Percentiles rank a stretch among this genome's conserved stretches.
phyloP scores from a whole-genome alignment of 2,888 invertebrate species.

The Gari tellinella region DNA sequence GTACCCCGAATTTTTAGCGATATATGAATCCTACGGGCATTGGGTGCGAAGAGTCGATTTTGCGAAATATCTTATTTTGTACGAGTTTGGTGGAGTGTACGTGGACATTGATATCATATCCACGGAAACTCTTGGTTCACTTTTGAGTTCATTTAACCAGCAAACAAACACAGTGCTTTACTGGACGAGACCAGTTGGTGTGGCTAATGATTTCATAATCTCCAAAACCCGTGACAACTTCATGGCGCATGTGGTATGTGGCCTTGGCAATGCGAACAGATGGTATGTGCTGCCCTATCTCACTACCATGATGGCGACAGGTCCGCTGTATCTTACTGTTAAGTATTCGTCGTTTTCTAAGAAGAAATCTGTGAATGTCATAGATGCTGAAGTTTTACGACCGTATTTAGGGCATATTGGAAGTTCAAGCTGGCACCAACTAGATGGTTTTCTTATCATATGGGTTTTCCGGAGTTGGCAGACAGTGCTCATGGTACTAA shows the following conservation, averaged over 20 bases:
- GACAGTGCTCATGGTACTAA: too few species aligned
- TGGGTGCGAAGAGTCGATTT: too few species aligned
- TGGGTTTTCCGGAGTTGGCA: too few species aligned
- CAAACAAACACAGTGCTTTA: slow-evolving; percentile 25
- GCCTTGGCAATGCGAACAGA: slow-evolving; percentile 27
- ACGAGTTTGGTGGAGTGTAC: too few species aligned
- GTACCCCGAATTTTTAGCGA: slow-evolving; percentile 19
- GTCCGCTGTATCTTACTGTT: slow-evolving; percentile 37
- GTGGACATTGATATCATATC: slow-evolving; percentile 36
- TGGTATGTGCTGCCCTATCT: too few species aligned
- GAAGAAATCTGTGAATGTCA: slow-evolving; percentile 13
- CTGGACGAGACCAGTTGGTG: slow-evolving; percentile 33
- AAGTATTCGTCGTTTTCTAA: slow-evolving; percentile 14
- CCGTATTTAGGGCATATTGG: slow-evolving; percentile 32
- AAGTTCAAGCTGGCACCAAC: slow-evolving; percentile 43
- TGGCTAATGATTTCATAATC: slow-evolving; percentile 49
- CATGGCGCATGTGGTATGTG: slow-evolving; percentile 34
- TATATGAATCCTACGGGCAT: slow-evolving; percentile 31
- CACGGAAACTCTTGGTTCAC: neutral
- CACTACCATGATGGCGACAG: slow-evolving; percentile 47
- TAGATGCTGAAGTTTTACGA: slow-evolving; percentile 10
- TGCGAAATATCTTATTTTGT: too few species aligned
- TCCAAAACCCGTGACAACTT: slow-evolving; percentile 42
- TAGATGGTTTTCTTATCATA: slow-evolving; percentile 34
- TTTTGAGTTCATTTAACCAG: slow-evolving; percentile 4